Conservation (phyloP, 2,888 invertebrate species). For the Chironomus tentans region DNA sequence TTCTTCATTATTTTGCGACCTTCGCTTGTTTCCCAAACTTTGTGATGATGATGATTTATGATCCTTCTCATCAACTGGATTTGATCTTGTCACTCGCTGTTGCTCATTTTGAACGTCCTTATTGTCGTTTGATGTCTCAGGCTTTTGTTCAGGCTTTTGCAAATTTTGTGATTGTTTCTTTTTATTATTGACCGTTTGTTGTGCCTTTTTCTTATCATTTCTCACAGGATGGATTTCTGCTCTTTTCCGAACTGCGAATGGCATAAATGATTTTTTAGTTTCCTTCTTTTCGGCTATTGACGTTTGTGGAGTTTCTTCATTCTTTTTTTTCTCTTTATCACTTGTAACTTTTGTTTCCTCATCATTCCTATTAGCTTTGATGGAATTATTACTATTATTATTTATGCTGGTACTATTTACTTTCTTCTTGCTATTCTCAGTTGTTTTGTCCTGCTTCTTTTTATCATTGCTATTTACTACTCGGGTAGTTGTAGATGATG, state of each 20-base stretch:
- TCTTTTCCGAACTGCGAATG: conserved; percentile 50
- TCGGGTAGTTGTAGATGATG: conserved; percentile 31
- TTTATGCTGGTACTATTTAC: conserved; percentile 22
- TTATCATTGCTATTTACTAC: conserved; percentile 30
- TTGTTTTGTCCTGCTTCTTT: background rate
- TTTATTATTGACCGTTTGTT: background rate
- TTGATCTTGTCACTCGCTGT: conserved; percentile 7
- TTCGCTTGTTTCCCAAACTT: background rate
- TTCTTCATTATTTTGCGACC: background rate
- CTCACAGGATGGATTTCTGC: conserved; percentile 42
- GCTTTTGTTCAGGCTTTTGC: background rate
- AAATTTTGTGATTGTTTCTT: background rate
- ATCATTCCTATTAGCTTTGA: conserved; percentile 14
- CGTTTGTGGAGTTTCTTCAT: background rate
- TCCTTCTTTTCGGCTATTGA: background rate
- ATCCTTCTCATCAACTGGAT: background rate
- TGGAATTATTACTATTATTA: conserved; percentile 14
- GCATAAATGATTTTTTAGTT: conserved; percentile 36
- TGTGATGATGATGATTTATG: background rate
- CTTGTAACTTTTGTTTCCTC: background rate
- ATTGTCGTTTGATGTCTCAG: background rate
- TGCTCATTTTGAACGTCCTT: background rate
- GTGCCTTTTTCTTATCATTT: conserved; percentile 21
- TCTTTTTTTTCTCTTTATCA: conserved; percentile 4
- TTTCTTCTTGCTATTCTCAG: conserved; percentile 13